phyloP scores from a whole-genome alignment of 2,113 vertebrate genomes.

The Notarius quadriscutis region DNA sequence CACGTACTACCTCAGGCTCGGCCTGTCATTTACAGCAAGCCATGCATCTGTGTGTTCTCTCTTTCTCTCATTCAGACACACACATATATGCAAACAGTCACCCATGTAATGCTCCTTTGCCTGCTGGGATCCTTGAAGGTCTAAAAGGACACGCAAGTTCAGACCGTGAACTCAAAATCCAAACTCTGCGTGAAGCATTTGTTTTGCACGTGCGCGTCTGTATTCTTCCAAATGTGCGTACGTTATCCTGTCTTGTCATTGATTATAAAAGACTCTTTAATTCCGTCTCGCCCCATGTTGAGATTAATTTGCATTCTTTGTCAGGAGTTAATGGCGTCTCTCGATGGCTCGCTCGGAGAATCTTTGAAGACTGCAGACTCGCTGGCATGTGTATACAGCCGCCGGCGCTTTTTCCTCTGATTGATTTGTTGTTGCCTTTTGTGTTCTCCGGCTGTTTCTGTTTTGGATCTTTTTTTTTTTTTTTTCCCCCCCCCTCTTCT shows the following conservation, averaged over 20 bases:
- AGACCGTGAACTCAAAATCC: not conserved
- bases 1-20: conserved; percentile 89
- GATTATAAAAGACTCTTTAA: conserved; percentile 99
- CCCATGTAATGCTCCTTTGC: conserved; percentile 26
- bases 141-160: conserved; percentile 15
- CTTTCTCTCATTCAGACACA: conserved; percentile 27
- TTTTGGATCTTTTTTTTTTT: conserved; percentile 50
- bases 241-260: conserved; percentile 90
- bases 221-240: conserved; percentile 20
- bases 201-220: conserved; percentile 6
- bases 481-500: not conserved
- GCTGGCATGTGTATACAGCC: conserved; percentile 98
- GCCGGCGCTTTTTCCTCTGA: conserved; percentile 86
- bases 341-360: conserved; percentile 91
- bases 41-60: conserved; percentile 88
- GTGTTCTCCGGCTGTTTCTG: conserved; percentile 62
- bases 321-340: conserved; percentile 99
- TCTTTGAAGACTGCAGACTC: conserved; percentile 99
- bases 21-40: conserved; percentile 93
- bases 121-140: conserved; percentile 31
- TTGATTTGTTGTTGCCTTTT: conserved; percentile 85
- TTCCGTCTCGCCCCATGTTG: conserved; percentile 98
- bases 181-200: not conserved
- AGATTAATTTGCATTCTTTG: conserved; percentile 99
- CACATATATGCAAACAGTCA: conserved; percentile 16